Conservation (phyloP, 2,888 invertebrate species). For the Monopis laevigella region DNA sequence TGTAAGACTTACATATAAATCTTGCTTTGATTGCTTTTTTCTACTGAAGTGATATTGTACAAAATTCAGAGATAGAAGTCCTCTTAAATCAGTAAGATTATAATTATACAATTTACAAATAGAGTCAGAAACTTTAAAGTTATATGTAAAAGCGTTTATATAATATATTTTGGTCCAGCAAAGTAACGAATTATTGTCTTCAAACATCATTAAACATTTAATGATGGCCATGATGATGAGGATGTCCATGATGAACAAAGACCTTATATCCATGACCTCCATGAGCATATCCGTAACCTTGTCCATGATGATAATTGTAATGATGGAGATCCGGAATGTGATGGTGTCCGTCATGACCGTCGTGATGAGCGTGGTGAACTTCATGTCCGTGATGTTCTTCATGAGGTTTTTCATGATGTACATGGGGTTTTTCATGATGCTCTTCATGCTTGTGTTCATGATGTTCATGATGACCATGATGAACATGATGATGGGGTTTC, state of each 20-base stretch:
- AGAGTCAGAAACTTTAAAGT: no score
- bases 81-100: no score
- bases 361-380: not conserved
- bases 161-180: not conserved
- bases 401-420: not conserved
- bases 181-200: conserved; percentile 4
- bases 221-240: conserved; percentile 1
- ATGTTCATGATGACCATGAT: conserved; percentile 21
- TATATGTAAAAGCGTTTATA: no score
- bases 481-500: conserved; percentile 60
- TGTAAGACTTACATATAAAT: no score
- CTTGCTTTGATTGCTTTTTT: no score
- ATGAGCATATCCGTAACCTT: conserved; percentile 1
- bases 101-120: no score
- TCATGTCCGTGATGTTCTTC: not conserved
- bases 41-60: no score
- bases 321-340: not conserved
- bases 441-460: no score
- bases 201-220: conserved; percentile 2
- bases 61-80: no score
- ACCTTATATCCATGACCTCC: conserved; percentile 5
- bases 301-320: conserved; percentile 2
- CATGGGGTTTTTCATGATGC: conserved; percentile 13
- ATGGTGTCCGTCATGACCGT: conserved; percentile 1
- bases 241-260: conserved; percentile 9